A percentile compares a stretch with the other conserved stretches of the same genome.
phyloP scores from a whole-genome alignment of 2,888 invertebrate genomes.

The Lasioglossum calceatum region DNA sequence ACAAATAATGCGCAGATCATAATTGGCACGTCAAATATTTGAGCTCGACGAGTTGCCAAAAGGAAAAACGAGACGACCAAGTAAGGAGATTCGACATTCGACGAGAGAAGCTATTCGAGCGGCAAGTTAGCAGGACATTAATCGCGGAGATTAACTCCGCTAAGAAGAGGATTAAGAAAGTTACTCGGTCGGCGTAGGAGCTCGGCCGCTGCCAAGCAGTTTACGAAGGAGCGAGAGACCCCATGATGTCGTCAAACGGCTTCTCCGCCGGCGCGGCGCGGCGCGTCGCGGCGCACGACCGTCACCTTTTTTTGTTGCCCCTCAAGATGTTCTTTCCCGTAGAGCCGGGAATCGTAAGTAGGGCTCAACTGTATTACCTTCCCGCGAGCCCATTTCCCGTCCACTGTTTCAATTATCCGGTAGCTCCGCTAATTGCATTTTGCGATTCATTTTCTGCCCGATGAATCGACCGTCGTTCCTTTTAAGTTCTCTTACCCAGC shows the following conservation, averaged over 20 bases:
- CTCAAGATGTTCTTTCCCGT: slow-evolving; percentile 43
- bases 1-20: neutral
- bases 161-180: slow-evolving; percentile 76
- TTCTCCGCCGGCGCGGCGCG: slow-evolving; percentile 26
- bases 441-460: slow-evolving; percentile 44
- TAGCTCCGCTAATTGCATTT: slow-evolving; percentile 52
- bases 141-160: slow-evolving; percentile 76
- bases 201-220: slow-evolving; percentile 67
- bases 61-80: slow-evolving; percentile 9
- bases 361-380: slow-evolving; percentile 54
- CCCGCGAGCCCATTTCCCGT: slow-evolving; percentile 42
- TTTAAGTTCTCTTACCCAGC: too few species aligned
- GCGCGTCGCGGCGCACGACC: slow-evolving; percentile 8
- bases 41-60: neutral
- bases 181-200: slow-evolving; percentile 63
- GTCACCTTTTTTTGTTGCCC: slow-evolving; percentile 22
- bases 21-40: neutral
- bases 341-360: slow-evolving; percentile 45
- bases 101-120: slow-evolving; percentile 25
- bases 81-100: slow-evolving; percentile 4
- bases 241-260: slow-evolving; percentile 62
- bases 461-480: slow-evolving; percentile 17
- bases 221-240: slow-evolving; percentile 60
- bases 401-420: slow-evolving; percentile 57
- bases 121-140: slow-evolving; percentile 70